These are phyloP conservation scores for Torymus tubicola DNA, from an alignment of 2,888 invertebrate species.

Conservation along the genomic window DNA sequence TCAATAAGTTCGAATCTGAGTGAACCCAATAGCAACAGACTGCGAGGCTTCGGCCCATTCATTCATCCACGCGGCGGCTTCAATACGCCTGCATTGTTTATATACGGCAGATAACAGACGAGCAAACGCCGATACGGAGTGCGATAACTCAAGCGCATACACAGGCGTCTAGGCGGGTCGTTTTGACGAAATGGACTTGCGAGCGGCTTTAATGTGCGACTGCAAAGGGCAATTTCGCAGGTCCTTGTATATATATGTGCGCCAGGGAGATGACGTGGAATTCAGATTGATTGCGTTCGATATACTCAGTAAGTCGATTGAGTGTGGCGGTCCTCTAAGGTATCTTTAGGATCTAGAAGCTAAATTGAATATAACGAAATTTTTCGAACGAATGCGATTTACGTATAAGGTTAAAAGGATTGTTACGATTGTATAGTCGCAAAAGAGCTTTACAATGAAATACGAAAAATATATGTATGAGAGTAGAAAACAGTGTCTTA, in stretches of 20 bases:
- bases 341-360: not conserved
- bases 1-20: too few relatives aligned
- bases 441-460: too few relatives aligned
- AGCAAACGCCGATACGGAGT: not conserved
- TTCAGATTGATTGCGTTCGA: slow-evolving; percentile 2
- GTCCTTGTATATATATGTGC: not conserved
- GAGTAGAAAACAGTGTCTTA: too few relatives aligned
- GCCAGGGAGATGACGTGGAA: not conserved
- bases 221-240: not conserved
- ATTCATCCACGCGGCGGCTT: too few relatives aligned
- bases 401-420: too few relatives aligned
- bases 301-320: slow-evolving; percentile 17
- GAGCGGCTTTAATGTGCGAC: not conserved
- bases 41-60: too few relatives aligned
- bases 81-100: not conserved
- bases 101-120: too few relatives aligned
- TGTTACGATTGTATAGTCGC: too few relatives aligned
- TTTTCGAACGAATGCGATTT: too few relatives aligned
- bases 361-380: too few relatives aligned
- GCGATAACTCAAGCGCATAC: not conserved
- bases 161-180: not conserved
- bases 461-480: too few relatives aligned
- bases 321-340: not conserved
- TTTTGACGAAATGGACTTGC: slow-evolving; percentile 1
- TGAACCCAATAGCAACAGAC: too few relatives aligned